These are phyloP conservation scores for human DNA, from an alignment of 2,113 vertebrate species.

Conservation along the genomic window DNA sequence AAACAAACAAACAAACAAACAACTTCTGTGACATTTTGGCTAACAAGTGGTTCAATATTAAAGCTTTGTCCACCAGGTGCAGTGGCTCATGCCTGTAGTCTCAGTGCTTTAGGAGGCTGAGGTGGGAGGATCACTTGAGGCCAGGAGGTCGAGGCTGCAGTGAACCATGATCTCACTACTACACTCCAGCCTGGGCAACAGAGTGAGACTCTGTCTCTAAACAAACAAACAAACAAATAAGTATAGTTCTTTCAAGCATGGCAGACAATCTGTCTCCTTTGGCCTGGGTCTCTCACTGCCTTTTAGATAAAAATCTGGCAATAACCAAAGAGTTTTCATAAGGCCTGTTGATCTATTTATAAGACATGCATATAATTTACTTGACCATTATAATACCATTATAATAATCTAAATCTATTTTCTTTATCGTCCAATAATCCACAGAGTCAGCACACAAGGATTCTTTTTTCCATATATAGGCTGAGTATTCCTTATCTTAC, in stretches of 20 bases:
- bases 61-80: neutral
- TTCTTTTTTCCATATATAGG: neutral
- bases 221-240: neutral
- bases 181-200: too few species aligned
- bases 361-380: neutral
- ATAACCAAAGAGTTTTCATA: neutral
- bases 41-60: neutral
- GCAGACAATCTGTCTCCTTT: neutral
- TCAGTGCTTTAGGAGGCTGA: too few species aligned
- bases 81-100: too few species aligned
- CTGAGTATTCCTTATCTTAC: neutral
- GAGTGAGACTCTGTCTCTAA: neutral
- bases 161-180: too few species aligned
- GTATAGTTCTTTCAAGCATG: neutral
- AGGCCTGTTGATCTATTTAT: neutral
- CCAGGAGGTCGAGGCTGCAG: too few species aligned
- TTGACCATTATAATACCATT: neutral
- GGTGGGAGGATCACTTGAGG: too few species aligned
- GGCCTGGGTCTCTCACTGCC: neutral
- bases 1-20: neutral
- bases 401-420: neutral
- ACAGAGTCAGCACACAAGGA: neutral
- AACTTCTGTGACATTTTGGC: neutral
- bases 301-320: neutral
- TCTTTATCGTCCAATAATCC: neutral